Conservation (phyloP, 2,888 invertebrate genomes). For the Thumatha senex region DNA sequence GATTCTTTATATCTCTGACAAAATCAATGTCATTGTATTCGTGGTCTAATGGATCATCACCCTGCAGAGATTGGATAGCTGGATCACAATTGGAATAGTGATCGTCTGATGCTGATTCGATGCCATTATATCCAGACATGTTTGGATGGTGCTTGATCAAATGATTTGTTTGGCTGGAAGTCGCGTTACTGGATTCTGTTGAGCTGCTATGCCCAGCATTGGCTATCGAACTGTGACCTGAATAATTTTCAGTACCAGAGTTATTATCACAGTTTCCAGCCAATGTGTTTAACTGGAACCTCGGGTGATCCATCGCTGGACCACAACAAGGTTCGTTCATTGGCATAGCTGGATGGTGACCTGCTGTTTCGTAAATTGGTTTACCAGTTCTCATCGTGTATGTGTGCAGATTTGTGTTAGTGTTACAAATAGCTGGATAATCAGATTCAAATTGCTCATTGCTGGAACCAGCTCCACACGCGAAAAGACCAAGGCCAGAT, state of each 20-base stretch:
- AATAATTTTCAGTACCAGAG: conserved; percentile 85
- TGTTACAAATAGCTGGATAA: conserved; percentile 93
- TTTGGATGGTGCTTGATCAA: conserved; percentile 78
- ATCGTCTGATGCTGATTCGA: conserved; percentile 78
- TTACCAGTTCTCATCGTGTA: conserved; percentile 91
- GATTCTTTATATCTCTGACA: conserved; percentile 78
- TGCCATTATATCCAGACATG: conserved; percentile 72
- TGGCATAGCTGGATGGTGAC: conserved; percentile 69
- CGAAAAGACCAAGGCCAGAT: conserved; percentile 90
- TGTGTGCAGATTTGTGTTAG: conserved; percentile 93
- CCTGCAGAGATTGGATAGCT: conserved; percentile 75
- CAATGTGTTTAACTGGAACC: conserved; percentile 81
- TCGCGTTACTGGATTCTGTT: conserved; percentile 79
- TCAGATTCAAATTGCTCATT: conserved; percentile 92
- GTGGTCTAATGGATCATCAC: conserved; percentile 77
- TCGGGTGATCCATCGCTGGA: conserved; percentile 71
- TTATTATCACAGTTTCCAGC: conserved; percentile 84
- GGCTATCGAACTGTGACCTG: conserved; percentile 84
- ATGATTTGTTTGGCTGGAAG: conserved; percentile 79
- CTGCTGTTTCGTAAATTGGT: conserved; percentile 87
- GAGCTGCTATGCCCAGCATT: conserved; percentile 81
- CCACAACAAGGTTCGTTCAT: conserved; percentile 63
- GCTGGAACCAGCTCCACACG: conserved; percentile 92
- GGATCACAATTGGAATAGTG: conserved; percentile 82
- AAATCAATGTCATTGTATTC: conserved; percentile 82